phyloP scores from a whole-genome alignment of 2,113 vertebrate species.

The Anolis sagrei region DNA sequence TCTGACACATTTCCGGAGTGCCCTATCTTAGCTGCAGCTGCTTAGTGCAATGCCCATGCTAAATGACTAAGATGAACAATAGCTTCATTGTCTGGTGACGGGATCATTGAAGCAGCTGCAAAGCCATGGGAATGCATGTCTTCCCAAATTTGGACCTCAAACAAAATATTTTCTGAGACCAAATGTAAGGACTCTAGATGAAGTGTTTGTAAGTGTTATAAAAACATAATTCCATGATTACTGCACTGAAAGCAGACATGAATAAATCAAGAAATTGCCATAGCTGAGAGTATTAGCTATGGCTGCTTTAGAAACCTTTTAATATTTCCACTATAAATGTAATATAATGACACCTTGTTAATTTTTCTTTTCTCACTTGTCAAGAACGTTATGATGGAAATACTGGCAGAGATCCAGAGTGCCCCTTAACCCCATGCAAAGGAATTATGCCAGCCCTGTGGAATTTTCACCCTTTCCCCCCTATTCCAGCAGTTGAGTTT shows the following conservation, averaged over 20 bases:
- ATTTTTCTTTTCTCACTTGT: conserved; percentile 43
- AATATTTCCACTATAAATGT: conserved; percentile 59
- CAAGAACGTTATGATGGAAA: conserved; percentile 51
- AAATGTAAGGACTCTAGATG: conserved; percentile 48
- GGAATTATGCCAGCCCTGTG: neutral
- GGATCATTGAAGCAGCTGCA: conserved; percentile 55
- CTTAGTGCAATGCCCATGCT: neutral
- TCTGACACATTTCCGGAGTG: conserved; percentile 26
- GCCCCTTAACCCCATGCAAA: neutral
- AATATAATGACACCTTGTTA: conserved; percentile 37
- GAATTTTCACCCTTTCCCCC: neutral
- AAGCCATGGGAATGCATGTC: conserved; percentile 44
- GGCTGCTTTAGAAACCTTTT: conserved; percentile 51
- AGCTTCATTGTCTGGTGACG: conserved; percentile 53
- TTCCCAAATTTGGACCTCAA: conserved; percentile 53
- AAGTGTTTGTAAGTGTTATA: conserved; percentile 55
- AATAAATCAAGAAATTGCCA: conserved; percentile 56
- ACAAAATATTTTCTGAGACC: conserved; percentile 57
- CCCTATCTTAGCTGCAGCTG: conserved; percentile 18
- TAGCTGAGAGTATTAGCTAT: conserved; percentile 61
- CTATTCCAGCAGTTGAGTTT: neutral
- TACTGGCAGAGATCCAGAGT: neutral
- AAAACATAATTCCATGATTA: conserved; percentile 68
- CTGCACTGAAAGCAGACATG: conserved; percentile 51
- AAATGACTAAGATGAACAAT: conserved; percentile 31